Percentiles rank a stretch among this genome's conserved stretches.
Evolutionary conservation across 2,888 invertebrate genomes (phyloP).

Genomic region (Xestia sexstrigata): DNA sequence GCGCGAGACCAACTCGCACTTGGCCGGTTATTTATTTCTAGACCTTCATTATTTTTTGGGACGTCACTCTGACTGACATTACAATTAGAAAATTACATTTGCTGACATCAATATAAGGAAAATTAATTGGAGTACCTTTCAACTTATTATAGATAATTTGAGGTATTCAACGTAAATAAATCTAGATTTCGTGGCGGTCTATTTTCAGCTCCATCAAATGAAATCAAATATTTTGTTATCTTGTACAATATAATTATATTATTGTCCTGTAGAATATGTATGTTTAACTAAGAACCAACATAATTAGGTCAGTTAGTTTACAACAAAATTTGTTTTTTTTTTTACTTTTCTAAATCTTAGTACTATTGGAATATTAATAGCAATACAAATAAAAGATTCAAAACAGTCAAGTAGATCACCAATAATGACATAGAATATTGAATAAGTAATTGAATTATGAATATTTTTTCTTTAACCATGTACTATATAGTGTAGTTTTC

Average conservation of each 20-base stretch:
- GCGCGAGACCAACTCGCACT: no score
- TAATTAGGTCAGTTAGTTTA: background rate
- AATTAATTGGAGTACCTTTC: conserved; percentile 34
- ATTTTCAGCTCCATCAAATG: background rate
- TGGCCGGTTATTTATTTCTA: conserved; percentile 24
- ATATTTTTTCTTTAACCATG: background rate
- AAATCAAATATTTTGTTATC: background rate
- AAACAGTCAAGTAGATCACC: background rate
- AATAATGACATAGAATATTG: background rate
- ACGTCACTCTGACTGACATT: conserved; percentile 6
- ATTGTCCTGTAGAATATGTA: background rate
- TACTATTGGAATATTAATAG: background rate
- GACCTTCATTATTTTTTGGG: conserved; percentile 54
- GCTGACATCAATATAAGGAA: conserved; percentile 35
- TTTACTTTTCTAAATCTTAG: background rate
- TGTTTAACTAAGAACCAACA: background rate
- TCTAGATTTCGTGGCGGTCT: background rate
- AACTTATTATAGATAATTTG: background rate
- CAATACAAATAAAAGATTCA: background rate
- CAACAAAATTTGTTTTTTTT: background rate
- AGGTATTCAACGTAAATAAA: background rate
- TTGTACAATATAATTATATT: background rate
- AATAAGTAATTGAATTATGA: background rate
- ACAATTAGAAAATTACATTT: conserved; percentile 39
- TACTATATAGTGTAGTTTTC: background rate